Evolutionary conservation across 2,113 vertebrate species (phyloP), one percentile per base, ranked within the genome.

Genomic region (Phrynosoma platyrhinos): DNA sequence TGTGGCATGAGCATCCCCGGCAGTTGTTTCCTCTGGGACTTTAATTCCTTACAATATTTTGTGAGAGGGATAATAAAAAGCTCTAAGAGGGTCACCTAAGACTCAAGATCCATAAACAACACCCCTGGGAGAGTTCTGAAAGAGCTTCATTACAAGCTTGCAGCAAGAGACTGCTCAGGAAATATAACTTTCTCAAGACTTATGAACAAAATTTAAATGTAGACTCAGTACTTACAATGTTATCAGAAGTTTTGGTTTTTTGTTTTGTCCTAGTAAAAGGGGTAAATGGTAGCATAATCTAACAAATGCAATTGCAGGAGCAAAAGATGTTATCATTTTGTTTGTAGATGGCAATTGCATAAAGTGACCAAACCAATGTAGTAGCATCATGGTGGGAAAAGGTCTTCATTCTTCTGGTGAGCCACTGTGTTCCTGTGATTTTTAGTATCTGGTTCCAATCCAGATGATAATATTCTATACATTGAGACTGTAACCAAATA

Each of bases 31-130:
- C 9, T 87, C 0, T 82, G 42, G 62, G 36, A 90, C 66, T 83
- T 64, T 74, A 93, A 93, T 55, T 87, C 52, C n/a, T 92, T 82
- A 55, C 2, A 90, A 42, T 79, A 75, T 85, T 93, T 93, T 86
- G 4, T 55, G 88, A 91, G 18, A 74, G 8, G 5, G 82, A 14
- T 82, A 40, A 83, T 25, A 21, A 84, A 93, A 92, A 93, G 0
- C 30, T 89, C 58, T 77, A 89, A 89, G 42, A 92, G 20, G 0
- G 52, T 84, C 55, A 92, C 79, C 68, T 87, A 90, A 12, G 83
- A 68, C 6, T 87, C 25, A 88, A 36, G 13, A 87, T 86, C 88
- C 55, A 55, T 76, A 82, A 87, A 71, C 32, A 77, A 32, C 1
- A 62, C 0, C 10, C 0, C 4, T 10, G 40, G 81, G 10, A 86